Percentiles rank a stretch among this genome's conserved stretches.
These are phyloP conservation scores for Falco punctatus DNA, from an alignment of 2,113 vertebrate genomes.

Conservation along the genomic window DNA sequence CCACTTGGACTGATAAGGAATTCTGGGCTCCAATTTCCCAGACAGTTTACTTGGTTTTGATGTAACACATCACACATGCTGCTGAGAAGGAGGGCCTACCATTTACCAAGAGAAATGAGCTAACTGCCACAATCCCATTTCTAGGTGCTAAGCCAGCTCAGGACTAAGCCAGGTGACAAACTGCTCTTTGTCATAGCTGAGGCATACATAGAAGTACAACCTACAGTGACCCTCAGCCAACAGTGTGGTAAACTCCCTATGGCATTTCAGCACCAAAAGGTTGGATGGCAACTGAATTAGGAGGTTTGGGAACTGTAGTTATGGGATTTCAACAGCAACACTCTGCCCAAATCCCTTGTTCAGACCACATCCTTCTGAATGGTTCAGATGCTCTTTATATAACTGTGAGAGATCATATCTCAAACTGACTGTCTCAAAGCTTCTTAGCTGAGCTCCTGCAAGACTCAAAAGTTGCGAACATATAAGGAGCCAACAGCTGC, in stretches of 20 bases:
- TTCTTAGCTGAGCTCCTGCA: too few species aligned
- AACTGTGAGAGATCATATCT: too few species aligned
- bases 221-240: neutral
- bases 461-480: too few species aligned
- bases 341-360: neutral
- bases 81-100: neutral
- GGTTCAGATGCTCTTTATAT: neutral
- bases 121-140: neutral
- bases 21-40: neutral
- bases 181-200: neutral
- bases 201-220: neutral
- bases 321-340: neutral
- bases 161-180: neutral
- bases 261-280: neutral
- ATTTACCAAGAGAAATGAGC: neutral
- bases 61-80: neutral
- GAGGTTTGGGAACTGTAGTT: neutral
- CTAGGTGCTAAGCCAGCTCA: neutral
- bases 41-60: neutral
- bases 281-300: neutral
- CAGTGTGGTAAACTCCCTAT: neutral
- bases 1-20: neutral
- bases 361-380: neutral
- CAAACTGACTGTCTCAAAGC: too few species aligned
- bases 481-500: too few species aligned